Percentiles rank a stretch among this genome's conserved stretches.
Conservation (phyloP, 2,888 invertebrate genomes). For the Himalopsyche tibetana region DNA sequence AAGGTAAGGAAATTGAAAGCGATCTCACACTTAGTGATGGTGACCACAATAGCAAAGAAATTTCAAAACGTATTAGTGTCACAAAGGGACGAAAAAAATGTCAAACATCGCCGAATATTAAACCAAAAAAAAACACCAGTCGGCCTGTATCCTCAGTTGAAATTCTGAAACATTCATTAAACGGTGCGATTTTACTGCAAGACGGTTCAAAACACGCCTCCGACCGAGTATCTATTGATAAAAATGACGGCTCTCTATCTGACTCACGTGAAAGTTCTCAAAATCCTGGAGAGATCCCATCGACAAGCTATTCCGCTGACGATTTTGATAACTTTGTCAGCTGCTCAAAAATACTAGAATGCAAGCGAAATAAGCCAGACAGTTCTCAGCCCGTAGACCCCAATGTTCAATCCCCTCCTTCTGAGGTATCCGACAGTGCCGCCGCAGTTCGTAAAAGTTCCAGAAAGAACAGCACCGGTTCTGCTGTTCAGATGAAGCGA, state of each 20-base stretch:
- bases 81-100: not conserved
- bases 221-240: not conserved
- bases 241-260: no score
- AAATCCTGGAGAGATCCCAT: not conserved
- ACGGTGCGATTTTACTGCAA: not conserved
- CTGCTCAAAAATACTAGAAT: not conserved
- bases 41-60: not conserved
- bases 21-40: no score
- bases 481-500: not conserved
- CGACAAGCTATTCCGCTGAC: constrained; percentile 73
- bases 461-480: not conserved
- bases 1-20: no score
- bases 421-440: not conserved
- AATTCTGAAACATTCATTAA: not conserved
- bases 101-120: not conserved
- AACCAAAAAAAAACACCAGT: not conserved
- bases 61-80: not conserved
- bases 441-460: not conserved
- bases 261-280: not conserved
- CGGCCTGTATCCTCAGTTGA: not conserved
- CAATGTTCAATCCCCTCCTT: not conserved
- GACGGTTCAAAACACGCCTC: not conserved
- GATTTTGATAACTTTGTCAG: constrained; percentile 73
- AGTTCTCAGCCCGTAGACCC: not conserved
- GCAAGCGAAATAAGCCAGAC: not conserved